Percentiles rank a stretch among this genome's conserved stretches.
These are phyloP conservation scores for Neoseiulus cucumeris DNA, from an alignment of 1,140 invertebrate genomes.

Conservation along the genomic window DNA sequence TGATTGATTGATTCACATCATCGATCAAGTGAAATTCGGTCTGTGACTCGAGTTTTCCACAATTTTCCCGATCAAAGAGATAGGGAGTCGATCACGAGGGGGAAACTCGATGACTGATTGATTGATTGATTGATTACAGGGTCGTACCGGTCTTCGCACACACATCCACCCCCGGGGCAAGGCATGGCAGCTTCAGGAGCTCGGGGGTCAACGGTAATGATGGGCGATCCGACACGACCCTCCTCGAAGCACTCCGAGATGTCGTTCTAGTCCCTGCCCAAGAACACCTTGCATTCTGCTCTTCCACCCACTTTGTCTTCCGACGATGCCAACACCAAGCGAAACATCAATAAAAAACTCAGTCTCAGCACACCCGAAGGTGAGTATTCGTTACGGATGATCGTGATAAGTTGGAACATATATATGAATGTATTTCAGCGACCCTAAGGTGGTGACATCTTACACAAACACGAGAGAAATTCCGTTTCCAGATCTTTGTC, in stretches of 20 bases:
- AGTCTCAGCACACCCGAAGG: conserved; percentile 11
- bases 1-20: no score
- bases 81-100: no score
- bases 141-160: conserved; percentile 10
- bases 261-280: conserved; percentile 11
- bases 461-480: no score
- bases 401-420: background rate
- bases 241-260: conserved; percentile 11
- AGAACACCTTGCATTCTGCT: conserved; percentile 12
- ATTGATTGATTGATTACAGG: background rate
- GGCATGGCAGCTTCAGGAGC: background rate
- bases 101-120: no score
- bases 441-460: no score
- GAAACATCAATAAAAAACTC: conserved; percentile 8
- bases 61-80: no score
- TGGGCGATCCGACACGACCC: conserved; percentile 8
- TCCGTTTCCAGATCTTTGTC: no score
- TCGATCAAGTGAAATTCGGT: no score
- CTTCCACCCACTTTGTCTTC: conserved; percentile 10
- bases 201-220: background rate
- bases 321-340: background rate
- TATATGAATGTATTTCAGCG: no score
- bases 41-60: no score
- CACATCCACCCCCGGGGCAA: background rate
- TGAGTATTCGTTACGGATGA: background rate